Evolutionary conservation across 2,113 vertebrate species (phyloP).

Genomic region (Thalassarche chlororhynchos): DNA sequence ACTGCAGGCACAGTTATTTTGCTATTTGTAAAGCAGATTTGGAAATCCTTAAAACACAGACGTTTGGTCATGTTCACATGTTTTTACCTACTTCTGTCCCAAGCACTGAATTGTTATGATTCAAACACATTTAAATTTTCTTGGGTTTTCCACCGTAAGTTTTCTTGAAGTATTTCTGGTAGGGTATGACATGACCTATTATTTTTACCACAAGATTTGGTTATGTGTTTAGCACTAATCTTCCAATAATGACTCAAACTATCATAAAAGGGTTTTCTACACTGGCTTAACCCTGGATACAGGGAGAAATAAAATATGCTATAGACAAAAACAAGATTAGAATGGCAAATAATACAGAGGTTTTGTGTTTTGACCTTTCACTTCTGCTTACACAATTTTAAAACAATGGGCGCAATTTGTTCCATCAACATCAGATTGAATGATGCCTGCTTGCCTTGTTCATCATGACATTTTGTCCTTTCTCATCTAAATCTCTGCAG

Average conservation of each 20-base stretch:
- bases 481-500: not conserved
- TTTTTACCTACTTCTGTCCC: not conserved
- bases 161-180: not conserved
- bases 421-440: not conserved
- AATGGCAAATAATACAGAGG: not conserved
- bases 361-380: not conserved
- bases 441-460: not conserved
- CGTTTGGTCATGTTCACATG: not conserved
- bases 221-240: not conserved
- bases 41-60: not conserved
- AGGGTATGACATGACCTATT: not conserved
- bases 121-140: not conserved
- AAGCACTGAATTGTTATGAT: not conserved
- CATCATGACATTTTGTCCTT: not conserved
- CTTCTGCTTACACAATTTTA: not conserved
- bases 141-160: not conserved
- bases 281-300: not conserved
- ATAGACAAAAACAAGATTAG: not conserved
- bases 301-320: not conserved
- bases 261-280: not conserved
- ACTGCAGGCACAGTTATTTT: not conserved
- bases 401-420: not conserved
- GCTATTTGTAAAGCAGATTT: not conserved
- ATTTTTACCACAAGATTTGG: not conserved
- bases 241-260: not conserved